Evolutionary conservation across 2,888 invertebrate species (phyloP).

Genomic region (Halocaridina rubra): DNA sequence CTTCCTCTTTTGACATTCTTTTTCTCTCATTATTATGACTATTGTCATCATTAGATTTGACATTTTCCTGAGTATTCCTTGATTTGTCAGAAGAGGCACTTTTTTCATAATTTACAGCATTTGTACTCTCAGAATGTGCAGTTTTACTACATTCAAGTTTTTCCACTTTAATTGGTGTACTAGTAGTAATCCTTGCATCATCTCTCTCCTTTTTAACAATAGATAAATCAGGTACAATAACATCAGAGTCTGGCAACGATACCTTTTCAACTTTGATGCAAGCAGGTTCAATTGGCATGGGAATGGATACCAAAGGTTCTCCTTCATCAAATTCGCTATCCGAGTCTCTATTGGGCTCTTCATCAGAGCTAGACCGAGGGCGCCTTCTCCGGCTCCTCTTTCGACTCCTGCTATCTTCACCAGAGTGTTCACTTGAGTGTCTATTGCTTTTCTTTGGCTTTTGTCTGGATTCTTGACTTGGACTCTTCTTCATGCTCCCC

Average conservation of each 20-base stretch:
- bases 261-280: slow-evolving; percentile 37
- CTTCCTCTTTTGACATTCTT: background rate
- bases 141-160: background rate
- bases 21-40: too few species aligned
- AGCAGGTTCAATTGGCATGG: slow-evolving; percentile 34
- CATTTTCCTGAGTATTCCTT: background rate
- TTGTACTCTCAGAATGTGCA: background rate
- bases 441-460: background rate
- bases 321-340: too few species aligned
- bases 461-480: background rate
- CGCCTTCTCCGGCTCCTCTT: too few species aligned
- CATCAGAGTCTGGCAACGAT: background rate
- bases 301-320: background rate
- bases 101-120: too few species aligned
- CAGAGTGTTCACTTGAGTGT: too few species aligned
- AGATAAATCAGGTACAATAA: slow-evolving; percentile 20
- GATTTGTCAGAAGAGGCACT: too few species aligned
- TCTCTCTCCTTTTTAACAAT: slow-evolving; percentile 32
- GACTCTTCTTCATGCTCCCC: background rate
- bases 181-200: background rate
- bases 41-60: background rate
- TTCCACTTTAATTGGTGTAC: background rate
- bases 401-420: too few species aligned
- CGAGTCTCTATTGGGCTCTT: too few species aligned
- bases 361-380: too few species aligned